A percentile compares a stretch with the other conserved stretches of the same genome.
These are phyloP conservation scores for Prionailurus bengalensis DNA, from an alignment of 2,113 vertebrate genomes.

Conservation along the genomic window DNA sequence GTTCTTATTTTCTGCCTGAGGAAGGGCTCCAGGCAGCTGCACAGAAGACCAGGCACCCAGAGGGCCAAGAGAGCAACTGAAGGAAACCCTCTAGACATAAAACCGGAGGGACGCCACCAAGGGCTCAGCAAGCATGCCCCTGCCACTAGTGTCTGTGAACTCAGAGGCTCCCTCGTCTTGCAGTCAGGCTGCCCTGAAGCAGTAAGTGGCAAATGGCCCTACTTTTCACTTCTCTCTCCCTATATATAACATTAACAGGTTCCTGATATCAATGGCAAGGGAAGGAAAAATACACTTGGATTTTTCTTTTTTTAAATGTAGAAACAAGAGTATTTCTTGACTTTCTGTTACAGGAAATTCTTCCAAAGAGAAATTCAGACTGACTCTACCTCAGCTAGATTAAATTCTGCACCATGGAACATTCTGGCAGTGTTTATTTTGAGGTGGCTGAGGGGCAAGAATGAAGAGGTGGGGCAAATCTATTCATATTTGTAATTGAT, in stretches of 20 bases:
- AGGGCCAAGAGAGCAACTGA: background rate
- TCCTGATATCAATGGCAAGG: background rate
- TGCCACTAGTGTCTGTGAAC: background rate
- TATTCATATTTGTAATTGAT: background rate
- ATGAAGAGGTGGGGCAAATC: background rate
- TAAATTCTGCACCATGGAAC: background rate
- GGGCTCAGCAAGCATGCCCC: fast-evolving
- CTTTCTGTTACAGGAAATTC: background rate
- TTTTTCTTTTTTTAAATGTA: background rate
- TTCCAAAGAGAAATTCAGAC: background rate
- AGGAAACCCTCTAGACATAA: background rate
- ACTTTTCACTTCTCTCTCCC: background rate
- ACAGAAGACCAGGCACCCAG: background rate
- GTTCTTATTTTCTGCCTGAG: background rate
- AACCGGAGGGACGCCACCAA: fast-evolving
- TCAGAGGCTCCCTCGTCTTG: background rate
- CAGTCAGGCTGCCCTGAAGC: background rate
- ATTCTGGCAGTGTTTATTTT: background rate
- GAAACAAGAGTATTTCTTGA: background rate
- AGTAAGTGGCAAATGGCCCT: background rate
- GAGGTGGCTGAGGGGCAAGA: background rate
- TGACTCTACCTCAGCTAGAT: background rate
- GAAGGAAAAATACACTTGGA: background rate
- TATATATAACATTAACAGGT: background rate
- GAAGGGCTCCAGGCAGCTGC: background rate